A percentile compares a stretch with the other conserved stretches of the same genome.
phyloP scores from a whole-genome alignment of 2,113 vertebrate genomes.

The Promerops cafer region DNA sequence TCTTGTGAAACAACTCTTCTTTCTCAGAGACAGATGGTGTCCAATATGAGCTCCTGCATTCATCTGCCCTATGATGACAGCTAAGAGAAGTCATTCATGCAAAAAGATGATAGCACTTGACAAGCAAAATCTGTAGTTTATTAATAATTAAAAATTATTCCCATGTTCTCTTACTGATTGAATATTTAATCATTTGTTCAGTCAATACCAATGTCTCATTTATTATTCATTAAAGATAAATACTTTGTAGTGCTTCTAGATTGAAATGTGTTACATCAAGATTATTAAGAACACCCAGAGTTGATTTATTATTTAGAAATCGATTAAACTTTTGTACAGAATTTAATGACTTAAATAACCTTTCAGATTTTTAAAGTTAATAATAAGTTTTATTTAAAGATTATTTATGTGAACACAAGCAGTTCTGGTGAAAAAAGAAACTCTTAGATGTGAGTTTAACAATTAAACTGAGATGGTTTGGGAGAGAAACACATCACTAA shows the following conservation, averaged over 20 bases:
- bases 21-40: background rate
- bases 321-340: conserved; percentile 66
- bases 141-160: conserved; percentile 80
- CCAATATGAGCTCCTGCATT: conserved; percentile 15
- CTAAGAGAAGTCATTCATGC: conserved; percentile 49
- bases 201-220: conserved; percentile 75
- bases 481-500: background rate
- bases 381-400: conserved; percentile 30
- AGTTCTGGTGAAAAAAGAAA: background rate
- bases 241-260: conserved; percentile 67
- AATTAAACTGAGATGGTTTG: background rate
- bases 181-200: conserved; percentile 78
- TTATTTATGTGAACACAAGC: background rate
- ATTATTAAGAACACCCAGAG: conserved; percentile 66
- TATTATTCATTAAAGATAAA: conserved; percentile 84
- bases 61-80: conserved; percentile 32
- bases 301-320: conserved; percentile 75
- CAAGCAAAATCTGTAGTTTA: conserved; percentile 64
- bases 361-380: conserved; percentile 34
- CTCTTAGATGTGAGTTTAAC: background rate
- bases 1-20: background rate
- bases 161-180: conserved; percentile 74
- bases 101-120: conserved; percentile 66
- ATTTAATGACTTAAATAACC: conserved; percentile 60
- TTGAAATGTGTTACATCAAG: conserved; percentile 62